Conservation (phyloP, 2,113 vertebrate species). For the Carettochelys insculpta region DNA sequence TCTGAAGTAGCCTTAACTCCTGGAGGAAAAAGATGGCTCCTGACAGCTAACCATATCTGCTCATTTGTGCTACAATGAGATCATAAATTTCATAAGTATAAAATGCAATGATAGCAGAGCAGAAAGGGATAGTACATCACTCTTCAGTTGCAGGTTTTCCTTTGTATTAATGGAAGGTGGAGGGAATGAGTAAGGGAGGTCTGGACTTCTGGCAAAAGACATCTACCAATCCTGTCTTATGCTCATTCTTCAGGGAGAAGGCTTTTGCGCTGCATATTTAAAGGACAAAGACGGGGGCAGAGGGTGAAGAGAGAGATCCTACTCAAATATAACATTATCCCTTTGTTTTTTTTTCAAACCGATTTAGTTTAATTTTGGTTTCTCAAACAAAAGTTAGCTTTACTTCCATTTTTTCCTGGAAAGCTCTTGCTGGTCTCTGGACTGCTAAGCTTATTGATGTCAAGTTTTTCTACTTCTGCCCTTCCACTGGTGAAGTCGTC, state of each 20-base stretch:
- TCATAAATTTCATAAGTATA: not conserved
- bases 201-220: not conserved
- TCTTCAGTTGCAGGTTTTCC: not conserved
- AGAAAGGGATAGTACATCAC: not conserved
- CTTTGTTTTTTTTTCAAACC: not conserved
- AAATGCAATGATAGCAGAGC: not conserved
- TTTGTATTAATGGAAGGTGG: rapidly evolving
- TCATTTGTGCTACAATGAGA: not conserved
- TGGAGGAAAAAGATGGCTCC: not conserved
- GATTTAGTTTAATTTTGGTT: not conserved
- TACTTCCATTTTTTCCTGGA: not conserved
- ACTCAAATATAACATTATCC: not conserved
- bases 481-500: not conserved
- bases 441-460: not conserved
- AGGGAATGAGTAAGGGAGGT: rapidly evolving
- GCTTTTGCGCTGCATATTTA: not conserved
- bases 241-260: rapidly evolving
- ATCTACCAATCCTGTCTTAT: not conserved
- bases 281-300: not conserved
- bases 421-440: not conserved
- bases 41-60: not conserved
- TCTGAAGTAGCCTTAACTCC: not conserved
- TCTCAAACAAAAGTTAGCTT: not conserved
- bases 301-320: not conserved
- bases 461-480: not conserved